Evolutionary conservation across 1,140 invertebrate genomes (phyloP).

Genomic region (Eciton burchellii): DNA sequence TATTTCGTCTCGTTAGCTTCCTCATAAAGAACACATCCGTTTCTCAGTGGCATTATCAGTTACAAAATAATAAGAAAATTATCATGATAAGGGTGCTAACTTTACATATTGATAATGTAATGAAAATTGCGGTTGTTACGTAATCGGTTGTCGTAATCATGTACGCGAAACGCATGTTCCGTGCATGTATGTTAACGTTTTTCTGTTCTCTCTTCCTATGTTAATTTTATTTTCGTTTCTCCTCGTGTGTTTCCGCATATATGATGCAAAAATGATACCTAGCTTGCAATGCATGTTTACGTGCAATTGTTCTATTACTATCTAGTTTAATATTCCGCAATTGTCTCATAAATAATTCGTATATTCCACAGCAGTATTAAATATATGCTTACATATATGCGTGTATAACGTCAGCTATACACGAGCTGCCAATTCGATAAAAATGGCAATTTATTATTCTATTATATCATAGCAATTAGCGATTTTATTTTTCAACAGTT

Average conservation of each 20-base stretch:
- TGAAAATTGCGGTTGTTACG: constrained; percentile 39
- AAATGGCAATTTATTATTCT: constrained; percentile 57
- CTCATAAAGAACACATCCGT: constrained; percentile 67
- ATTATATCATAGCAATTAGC: constrained; percentile 55
- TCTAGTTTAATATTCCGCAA: not conserved
- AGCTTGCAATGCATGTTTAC: constrained; percentile 34
- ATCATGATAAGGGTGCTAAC: constrained; percentile 34
- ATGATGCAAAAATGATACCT: constrained; percentile 21
- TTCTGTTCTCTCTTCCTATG: constrained; percentile 13
- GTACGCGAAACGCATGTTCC: constrained; percentile 60
- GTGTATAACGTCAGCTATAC: constrained; percentile 12
- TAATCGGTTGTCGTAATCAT: constrained; percentile 33
- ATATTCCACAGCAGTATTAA: constrained; percentile 38
- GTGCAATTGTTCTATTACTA: not conserved
- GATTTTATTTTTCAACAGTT: constrained; percentile 61
- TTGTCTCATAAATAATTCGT: not conserved
- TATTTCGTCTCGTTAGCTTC: constrained; percentile 65
- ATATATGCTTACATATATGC: constrained; percentile 9
- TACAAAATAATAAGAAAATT: constrained; percentile 67
- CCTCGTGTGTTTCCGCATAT: constrained; percentile 11
- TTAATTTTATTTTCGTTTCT: constrained; percentile 36
- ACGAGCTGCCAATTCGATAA: constrained; percentile 69
- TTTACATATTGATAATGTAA: constrained; percentile 24
- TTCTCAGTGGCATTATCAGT: constrained; percentile 50
- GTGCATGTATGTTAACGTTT: constrained; percentile 14